A percentile compares a stretch with the other conserved stretches of the same genome.
Conservation (phyloP, 2,113 vertebrate species). For the Rhombomys opimus region DNA sequence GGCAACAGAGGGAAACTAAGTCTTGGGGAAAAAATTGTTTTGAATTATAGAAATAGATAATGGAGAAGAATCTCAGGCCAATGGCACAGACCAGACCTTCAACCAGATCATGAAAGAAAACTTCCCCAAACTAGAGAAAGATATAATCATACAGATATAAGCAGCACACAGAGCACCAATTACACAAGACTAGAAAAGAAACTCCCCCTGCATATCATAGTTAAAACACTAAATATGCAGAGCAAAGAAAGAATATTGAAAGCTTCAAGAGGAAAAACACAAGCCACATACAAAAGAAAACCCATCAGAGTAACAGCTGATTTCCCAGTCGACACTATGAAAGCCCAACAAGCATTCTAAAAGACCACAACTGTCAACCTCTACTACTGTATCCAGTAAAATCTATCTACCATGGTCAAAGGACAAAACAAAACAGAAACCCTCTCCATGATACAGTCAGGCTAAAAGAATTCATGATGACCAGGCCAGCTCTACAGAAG, state of each 20-base stretch:
- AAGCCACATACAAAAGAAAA: not conserved
- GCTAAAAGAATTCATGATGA: not conserved
- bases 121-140: not conserved
- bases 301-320: not conserved
- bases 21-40: not conserved
- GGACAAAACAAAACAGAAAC: not conserved
- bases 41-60: not conserved
- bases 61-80: not conserved
- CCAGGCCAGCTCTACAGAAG: not conserved
- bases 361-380: not conserved
- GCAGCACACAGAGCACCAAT: not conserved
- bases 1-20: no score
- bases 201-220: not conserved
- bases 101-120: not conserved
- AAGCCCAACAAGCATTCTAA: not conserved
- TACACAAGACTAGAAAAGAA: not conserved
- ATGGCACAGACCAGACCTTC: not conserved
- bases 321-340: not conserved
- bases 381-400: not conserved
- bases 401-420: not conserved
- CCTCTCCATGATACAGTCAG: not conserved
- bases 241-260: not conserved
- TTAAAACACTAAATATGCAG: not conserved
- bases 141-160: not conserved
- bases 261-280: not conserved